Conservation (phyloP, 2,113 vertebrate genomes). For the Phalacrocorax brasilianus region DNA sequence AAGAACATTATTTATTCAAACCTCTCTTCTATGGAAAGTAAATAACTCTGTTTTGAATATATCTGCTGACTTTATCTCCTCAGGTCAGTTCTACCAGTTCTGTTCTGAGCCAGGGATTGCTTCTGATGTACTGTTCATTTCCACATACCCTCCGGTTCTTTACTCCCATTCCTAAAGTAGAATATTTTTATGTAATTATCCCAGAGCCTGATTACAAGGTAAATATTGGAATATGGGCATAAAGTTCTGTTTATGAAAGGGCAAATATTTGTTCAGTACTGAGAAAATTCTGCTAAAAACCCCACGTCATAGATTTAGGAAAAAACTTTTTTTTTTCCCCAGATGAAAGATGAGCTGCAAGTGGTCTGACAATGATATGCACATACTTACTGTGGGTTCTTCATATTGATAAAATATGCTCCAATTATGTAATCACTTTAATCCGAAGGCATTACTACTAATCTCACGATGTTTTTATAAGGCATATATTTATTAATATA, state of each 20-base stretch:
- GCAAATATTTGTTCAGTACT: neutral
- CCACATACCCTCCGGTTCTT: neutral
- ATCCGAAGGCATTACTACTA: neutral
- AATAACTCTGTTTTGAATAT: neutral
- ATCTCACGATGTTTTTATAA: neutral
- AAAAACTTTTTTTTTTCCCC: neutral
- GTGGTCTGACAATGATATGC: neutral
- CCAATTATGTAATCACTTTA: neutral
- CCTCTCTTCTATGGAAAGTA: neutral
- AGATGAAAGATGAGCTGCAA: neutral
- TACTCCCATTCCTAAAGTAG: neutral
- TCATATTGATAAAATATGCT: neutral
- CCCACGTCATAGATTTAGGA: accelerated
- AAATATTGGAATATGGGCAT: neutral
- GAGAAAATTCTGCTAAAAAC: neutral
- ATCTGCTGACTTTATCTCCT: neutral
- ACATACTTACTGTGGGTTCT: neutral
- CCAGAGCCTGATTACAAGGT: neutral
- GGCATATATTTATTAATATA: neutral
- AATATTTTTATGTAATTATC: neutral
- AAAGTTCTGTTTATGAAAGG: neutral
- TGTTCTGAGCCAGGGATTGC: neutral
- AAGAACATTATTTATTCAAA: neutral
- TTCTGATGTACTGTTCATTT: neutral
- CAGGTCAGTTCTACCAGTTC: neutral